Evolutionary conservation across 2,113 vertebrate species (phyloP), one percentile per base, ranked within the genome.

Genomic region (Xenotilapia caudafasciata): DNA sequence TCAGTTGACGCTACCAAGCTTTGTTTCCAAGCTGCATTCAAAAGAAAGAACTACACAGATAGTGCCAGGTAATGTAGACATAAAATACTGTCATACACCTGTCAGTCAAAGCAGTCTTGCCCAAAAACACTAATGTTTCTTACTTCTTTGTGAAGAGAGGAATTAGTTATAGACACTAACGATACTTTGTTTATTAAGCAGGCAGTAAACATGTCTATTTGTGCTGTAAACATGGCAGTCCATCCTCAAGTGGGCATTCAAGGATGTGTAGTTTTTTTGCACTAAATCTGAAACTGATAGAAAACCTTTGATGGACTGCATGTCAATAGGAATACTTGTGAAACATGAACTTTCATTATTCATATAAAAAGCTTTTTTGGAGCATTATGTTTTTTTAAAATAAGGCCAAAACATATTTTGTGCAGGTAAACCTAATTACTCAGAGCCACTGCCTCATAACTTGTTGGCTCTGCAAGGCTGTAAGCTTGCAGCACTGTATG

Each of bases 401-500:
- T 49, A 77, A 77, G 17, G 17, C 23, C 45, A 77, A 33, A 77
- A 51, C 26, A 51, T 33, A 33, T 77, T 51, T 77, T 77, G 45
- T 51, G 3, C 26, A 77, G 26, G 73, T 51, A 51, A 77, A 51
- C 17, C 9, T 77, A 51, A 77, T 77, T 54, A 54, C 60, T 49
- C 38, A 80, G 23, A 73, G 10, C 65, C 23, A 17, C 82, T 11
- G 7, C 86, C 60, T 86, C 49, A 13, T 51, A 75, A 82, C 80
- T 84, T 6, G 14, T 15, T 23, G 51, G 55, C 75, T 85, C 80
- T 45, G 26, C 3, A 10, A 55, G 54, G 79, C 60, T 49, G 80
- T 70, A 90, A 86, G 91, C 87, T 83, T 83, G 58, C 86, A 81
- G 31, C 86, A 85, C 56, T 86, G 51, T 80, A 88, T 92, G 88